These are phyloP conservation scores for Micoletzkya japonica DNA, from an alignment of 2,888 invertebrate species.

Conservation along the genomic window DNA sequence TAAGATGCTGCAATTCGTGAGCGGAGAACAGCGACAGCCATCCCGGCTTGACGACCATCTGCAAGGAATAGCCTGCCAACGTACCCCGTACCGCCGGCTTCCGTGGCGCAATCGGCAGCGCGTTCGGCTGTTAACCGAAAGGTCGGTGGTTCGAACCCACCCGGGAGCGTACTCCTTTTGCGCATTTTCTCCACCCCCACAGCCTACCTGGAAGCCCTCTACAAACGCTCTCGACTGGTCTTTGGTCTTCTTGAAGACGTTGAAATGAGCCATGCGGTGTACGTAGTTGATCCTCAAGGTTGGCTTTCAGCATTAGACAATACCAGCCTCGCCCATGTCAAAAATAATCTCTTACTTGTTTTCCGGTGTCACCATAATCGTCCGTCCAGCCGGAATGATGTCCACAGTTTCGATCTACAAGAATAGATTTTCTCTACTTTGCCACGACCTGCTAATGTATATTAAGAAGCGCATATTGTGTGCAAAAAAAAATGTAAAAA, in stretches of 20 bases:
- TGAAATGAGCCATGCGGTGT: conserved; percentile 95
- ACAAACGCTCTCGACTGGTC: conserved; percentile 96
- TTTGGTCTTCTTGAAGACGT: conserved; percentile 95
- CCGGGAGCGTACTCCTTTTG: conserved; percentile 47
- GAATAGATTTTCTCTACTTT: not conserved
- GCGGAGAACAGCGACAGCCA: conserved; percentile 94
- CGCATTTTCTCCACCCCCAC: too few species aligned
- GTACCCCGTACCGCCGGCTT: conserved; percentile 25
- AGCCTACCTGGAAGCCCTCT: conserved; percentile 91
- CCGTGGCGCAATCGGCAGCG: conserved; percentile 51
- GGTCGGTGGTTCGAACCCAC: conserved; percentile 61
- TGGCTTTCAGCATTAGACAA: not conserved
- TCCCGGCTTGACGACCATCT: conserved; percentile 75
- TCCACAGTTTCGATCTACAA: conserved; percentile 86
- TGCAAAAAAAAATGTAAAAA: too few species aligned
- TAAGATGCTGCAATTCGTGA: conserved; percentile 90
- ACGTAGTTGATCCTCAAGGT: conserved; percentile 87
- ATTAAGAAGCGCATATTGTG: too few species aligned
- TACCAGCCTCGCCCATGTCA: not conserved
- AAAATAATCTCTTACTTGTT: conserved; percentile 76
- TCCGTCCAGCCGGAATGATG: conserved; percentile 89
- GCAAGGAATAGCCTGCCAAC: not conserved
- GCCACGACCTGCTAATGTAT: not conserved
- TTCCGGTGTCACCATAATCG: conserved; percentile 88
- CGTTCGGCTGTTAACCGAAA: conserved; percentile 62